Base-by-base conservation (phyloP, 2,797 vertebrate species). In the Acanthis flammea region DNA sequence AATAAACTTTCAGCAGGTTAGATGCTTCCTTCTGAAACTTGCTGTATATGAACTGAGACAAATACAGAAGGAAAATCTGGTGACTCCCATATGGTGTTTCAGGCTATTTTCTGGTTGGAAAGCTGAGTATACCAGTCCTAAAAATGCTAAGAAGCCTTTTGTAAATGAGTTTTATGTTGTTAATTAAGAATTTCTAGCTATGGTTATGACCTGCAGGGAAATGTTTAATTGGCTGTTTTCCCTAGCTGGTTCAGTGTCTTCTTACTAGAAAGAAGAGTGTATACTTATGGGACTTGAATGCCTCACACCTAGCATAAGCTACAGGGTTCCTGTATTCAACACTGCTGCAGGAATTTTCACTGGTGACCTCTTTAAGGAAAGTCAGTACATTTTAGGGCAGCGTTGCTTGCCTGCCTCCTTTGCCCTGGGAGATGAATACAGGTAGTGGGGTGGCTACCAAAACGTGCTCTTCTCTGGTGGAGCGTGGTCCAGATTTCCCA, bases 121-220 rank as follows among this genome's bases (percentile, higher is more conserved):
- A 51, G 7, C 39, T 53, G 67, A 88, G 30, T 66, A 33, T 88
- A 39, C 41, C 5, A 2, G 44, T 86, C 50, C 68, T 86, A 54
- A 92, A 94, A 84, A 72, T 76, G 41, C 79, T 89, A 92, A 85
- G 88, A 82, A 94, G 63, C 37, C 19, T 89, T 74, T 90, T 76
- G 10, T 89, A 83, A 93, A 78, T 77, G 39, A 83, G 41, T 79
- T 94, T 92, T 83, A 88, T 78, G 11, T 74, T 93, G 58, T 96
- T 97, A 96, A 95, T 96, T 96, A 95, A 95, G 63, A 89, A 92
- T 93, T 95, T 88, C 75, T 85, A 61, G 50, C 53, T 87, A 28
- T 74, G 57, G 45, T 68, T 91, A 54, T 89, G 77, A 95, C 95
- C 93, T 93, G 71, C 72, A 74, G 80, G 88, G 61, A 94, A 80